Conservation (phyloP, 2,888 invertebrate genomes). For the Polyommatus iphigenia region DNA sequence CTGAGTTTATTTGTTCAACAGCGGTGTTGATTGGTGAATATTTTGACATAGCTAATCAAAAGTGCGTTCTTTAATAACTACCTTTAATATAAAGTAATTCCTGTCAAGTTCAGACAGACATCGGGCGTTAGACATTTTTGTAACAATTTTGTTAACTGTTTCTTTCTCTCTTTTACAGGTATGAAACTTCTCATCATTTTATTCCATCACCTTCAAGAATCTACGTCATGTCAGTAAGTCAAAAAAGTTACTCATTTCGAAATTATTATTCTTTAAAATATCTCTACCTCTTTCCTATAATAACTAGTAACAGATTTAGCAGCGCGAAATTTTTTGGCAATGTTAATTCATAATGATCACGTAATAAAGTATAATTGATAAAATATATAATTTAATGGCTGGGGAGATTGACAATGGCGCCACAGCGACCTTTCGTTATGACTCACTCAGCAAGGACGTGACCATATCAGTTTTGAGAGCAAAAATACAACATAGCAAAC, state of each 20-base stretch:
- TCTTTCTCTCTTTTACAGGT: neutral
- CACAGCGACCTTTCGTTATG: slow-evolving; percentile 29
- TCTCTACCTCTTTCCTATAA: too few relatives aligned
- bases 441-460: slow-evolving; percentile 32
- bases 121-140: too few relatives aligned
- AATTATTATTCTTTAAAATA: too few relatives aligned
- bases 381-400: slow-evolving; percentile 7
- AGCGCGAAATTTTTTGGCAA: too few relatives aligned
- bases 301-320: too few relatives aligned
- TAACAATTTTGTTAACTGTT: neutral
- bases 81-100: too few relatives aligned
- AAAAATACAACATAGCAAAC: neutral
- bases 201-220: neutral
- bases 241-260: neutral
- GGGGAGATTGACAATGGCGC: slow-evolving; percentile 6
- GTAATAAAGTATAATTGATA: neutral
- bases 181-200: neutral
- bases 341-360: neutral
- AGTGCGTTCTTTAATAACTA: too few relatives aligned
- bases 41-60: too few relatives aligned
- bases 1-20: too few relatives aligned
- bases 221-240: neutral
- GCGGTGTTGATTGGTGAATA: too few relatives aligned
- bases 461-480: slow-evolving; percentile 23
- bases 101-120: too few relatives aligned